Conservation (phyloP, 2,113 vertebrate genomes). For the Terrapene triunguis region DNA sequence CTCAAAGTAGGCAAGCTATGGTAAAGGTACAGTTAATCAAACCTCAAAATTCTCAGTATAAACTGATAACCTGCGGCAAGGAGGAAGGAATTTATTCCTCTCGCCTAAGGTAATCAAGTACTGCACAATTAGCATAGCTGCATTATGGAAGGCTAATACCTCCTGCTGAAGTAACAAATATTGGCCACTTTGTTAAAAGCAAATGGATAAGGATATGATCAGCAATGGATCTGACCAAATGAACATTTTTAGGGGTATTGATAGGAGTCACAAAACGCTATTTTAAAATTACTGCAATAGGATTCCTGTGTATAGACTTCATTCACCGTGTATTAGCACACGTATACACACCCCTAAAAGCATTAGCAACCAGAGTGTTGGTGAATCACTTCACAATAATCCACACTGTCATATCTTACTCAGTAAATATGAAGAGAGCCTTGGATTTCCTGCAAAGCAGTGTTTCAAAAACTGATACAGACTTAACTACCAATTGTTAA, state of each 20-base stretch:
- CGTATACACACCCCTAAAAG: background rate
- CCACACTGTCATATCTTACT: background rate
- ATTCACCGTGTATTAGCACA: background rate
- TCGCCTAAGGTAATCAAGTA: background rate
- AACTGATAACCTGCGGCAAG: background rate
- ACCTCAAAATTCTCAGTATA: background rate
- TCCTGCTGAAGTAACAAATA: background rate
- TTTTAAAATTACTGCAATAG: background rate
- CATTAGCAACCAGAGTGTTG: background rate
- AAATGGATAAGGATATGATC: background rate
- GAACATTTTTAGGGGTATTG: background rate
- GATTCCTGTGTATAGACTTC: background rate
- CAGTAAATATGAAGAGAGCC: background rate
- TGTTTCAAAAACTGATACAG: background rate
- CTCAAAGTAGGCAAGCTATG: too few species aligned
- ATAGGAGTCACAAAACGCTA: background rate
- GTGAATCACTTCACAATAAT: background rate
- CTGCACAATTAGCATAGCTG: background rate
- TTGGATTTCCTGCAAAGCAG: background rate
- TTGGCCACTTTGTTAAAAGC: background rate
- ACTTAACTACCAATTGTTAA: background rate
- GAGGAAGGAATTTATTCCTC: background rate
- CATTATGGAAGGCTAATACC: rapidly evolving
- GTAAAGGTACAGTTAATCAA: background rate
- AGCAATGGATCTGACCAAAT: background rate